Evolutionary conservation across 2,888 invertebrate genomes (phyloP).

Genomic region (Thyatira batis): DNA sequence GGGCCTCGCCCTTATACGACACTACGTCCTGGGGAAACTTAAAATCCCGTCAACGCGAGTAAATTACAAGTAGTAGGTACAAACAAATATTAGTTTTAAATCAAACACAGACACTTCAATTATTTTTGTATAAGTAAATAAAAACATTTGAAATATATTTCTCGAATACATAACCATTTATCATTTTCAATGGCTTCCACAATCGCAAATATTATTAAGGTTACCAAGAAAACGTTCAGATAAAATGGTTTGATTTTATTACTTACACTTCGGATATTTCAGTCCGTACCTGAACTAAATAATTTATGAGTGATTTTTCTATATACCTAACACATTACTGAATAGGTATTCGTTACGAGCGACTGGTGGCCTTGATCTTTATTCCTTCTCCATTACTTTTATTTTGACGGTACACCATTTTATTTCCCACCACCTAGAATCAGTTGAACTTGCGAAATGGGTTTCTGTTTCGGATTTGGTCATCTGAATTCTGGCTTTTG

Average conservation of each 20-base stretch:
- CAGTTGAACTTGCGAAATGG: no score
- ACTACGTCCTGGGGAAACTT: no score
- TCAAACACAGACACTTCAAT: not conserved
- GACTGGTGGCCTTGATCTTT: not conserved
- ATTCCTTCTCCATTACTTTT: not conserved
- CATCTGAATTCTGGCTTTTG: no score
- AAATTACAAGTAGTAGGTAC: no score
- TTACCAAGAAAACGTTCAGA: constrained; percentile 4
- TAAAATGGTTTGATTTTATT: constrained; percentile 28
- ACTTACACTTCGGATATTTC: constrained; percentile 22
- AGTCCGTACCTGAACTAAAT: constrained; percentile 22
- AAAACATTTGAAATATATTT: not conserved
- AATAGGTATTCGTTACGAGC: not conserved
- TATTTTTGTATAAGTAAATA: not conserved
- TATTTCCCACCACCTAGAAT: no score
- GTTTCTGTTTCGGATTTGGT: no score
- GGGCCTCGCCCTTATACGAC: no score
- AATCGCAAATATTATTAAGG: constrained; percentile 5
- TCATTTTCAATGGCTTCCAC: not conserved
- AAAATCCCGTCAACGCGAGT: no score
- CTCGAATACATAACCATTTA: not conserved
- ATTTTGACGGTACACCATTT: no score
- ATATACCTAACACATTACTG: constrained; percentile 15
- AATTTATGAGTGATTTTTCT: constrained; percentile 35
- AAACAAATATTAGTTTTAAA: no score